Base-by-base conservation (phyloP, 2,888 invertebrate genomes). In the Sepioteuthis lessoniana region DNA sequence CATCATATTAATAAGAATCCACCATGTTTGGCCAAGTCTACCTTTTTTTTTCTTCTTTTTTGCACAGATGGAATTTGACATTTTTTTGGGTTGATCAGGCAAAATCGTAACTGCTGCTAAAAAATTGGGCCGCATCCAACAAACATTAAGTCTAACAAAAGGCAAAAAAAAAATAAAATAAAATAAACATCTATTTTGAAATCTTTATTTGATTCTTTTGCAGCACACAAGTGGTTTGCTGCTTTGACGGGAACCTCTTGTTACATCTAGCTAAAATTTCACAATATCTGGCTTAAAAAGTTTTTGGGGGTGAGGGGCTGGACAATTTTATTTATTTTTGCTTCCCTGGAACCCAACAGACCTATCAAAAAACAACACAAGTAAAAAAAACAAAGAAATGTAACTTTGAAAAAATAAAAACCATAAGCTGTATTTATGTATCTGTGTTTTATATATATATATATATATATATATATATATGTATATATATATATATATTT, bases 31-130 rank as follows among this genome's bases (percentile, higher is more conserved):
- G 93, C 90, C 90, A 90, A 76, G 93, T 46, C 55, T 42, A 42
- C 42, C 42, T 7, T 7, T 7, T 7, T 7, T n/a, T 38, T 47
- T 76, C 47, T 90, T 55, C 93, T 90, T 93, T 94, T 94, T 95
- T 95, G 95, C 95, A 95, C 95, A 95, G 95, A 95, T 95, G 95
- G 95, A 95, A 95, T 95, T 95, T 95, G 93, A 95, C 94, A 60
- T 35, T 38, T 91, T 91, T 37, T 90, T 46, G 13, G 91, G 42
- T 10, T 92, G 25, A n/a, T 46, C 16, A 31, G 91, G 19, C 91
- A 46, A 92, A 46, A 42, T 92, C 47, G 47, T 92, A n/a, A 47
- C 46, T 92, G 91, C 91, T 92, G 42, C 91, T 46, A n/a, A 92
- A 91, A 92, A 92, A 92, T 28, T 46, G 19, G 31, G n/a, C 91